phyloP scores from a whole-genome alignment of 2,113 vertebrate genomes.

The Xerus inauris region DNA sequence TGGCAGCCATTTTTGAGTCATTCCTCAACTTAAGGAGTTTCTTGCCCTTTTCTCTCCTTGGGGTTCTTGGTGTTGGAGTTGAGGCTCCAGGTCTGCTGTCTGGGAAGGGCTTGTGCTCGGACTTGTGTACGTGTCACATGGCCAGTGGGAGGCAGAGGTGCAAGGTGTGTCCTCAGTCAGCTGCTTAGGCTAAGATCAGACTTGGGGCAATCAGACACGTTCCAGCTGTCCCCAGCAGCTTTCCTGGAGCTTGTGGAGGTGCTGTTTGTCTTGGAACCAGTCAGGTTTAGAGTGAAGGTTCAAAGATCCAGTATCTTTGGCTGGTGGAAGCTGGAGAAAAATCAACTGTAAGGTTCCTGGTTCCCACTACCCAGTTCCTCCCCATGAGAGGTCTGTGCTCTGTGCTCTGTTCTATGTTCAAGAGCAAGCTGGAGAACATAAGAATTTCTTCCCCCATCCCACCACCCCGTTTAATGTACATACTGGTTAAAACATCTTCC shows the following conservation, averaged over 20 bases:
- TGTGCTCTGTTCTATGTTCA: too few relatives aligned
- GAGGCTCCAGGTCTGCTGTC: not conserved
- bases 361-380: not conserved
- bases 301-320: not conserved
- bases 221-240: not conserved
- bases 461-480: not conserved
- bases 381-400: not conserved
- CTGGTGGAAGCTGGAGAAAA: not conserved
- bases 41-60: not conserved
- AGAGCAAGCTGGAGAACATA: not conserved
- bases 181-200: not conserved
- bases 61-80: not conserved
- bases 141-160: not conserved
- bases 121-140: rapidly evolving
- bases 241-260: not conserved
- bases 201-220: too few relatives aligned
- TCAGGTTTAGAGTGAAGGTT: not conserved
- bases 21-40: not conserved
- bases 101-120: too few relatives aligned
- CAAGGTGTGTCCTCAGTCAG: too few relatives aligned
- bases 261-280: not conserved
- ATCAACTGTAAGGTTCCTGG: not conserved
- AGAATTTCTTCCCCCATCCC: not conserved
- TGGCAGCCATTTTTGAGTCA: not conserved
- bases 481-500: not conserved